Conservation (phyloP, 2,797 vertebrate genomes). For the Diplodus sargus region DNA sequence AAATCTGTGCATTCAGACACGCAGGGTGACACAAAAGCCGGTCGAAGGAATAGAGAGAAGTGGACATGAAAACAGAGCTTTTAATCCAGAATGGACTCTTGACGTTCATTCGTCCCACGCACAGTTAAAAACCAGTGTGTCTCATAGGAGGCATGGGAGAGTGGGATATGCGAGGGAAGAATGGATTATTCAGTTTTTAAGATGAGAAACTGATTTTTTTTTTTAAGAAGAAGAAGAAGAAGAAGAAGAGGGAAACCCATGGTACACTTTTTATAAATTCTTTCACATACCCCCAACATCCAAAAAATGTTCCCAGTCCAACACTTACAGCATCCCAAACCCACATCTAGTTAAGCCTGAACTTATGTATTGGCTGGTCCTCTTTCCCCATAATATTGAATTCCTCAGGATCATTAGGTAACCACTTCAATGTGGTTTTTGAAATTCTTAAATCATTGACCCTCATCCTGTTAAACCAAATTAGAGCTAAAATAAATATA, state of each 20-base stretch:
- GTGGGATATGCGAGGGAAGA: too few relatives aligned
- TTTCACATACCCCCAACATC: neutral
- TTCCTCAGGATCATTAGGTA: slow-evolving; percentile 57
- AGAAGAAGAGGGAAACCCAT: neutral
- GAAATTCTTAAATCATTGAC: slow-evolving; percentile 47
- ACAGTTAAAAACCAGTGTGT: too few relatives aligned
- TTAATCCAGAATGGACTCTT: too few relatives aligned
- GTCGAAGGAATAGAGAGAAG: too few relatives aligned
- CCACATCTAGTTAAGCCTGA: slow-evolving; percentile 30
- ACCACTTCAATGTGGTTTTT: slow-evolving; percentile 65
- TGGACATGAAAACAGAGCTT: too few relatives aligned
- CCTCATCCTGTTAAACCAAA: slow-evolving; percentile 28
- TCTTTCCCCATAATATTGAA: slow-evolving; percentile 35
- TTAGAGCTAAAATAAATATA: slow-evolving; percentile 54
- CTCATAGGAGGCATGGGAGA: too few relatives aligned
- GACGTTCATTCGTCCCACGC: too few relatives aligned
- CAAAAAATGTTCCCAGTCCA: slow-evolving; percentile 23
- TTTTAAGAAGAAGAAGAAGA: too few relatives aligned
- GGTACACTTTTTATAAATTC: neutral
- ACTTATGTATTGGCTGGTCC: slow-evolving; percentile 35
- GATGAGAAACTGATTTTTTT: too few relatives aligned
- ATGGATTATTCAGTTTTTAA: too few relatives aligned
- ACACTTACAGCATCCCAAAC: slow-evolving; percentile 38
- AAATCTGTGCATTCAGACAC: too few relatives aligned
- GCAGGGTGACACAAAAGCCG: too few relatives aligned